Evolutionary conservation across 2,797 vertebrate species (phyloP), one percentile per base, ranked within the genome.

Genomic region (Dryobates pubescens): DNA sequence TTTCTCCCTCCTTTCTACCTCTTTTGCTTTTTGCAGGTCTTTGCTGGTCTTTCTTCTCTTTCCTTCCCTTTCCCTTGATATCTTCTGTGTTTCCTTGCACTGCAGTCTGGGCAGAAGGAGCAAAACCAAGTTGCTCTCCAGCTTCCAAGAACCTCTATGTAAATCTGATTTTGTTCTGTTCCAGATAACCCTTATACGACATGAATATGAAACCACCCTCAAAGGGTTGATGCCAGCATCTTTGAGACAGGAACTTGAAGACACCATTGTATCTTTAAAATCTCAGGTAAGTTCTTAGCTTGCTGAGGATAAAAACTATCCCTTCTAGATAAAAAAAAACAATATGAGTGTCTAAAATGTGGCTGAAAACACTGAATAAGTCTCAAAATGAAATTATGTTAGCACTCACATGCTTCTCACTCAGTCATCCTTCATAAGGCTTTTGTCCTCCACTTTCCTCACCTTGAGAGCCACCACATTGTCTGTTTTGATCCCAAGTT

Each of bases 241-340:
- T 86, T 92, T 99, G 74, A 97, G 98, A 88, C 98, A 98, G 94
- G 98, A 99, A 71, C 97, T 99, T 65, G 99, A 99, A 97, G 98
- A 99, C 95, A 99, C 98, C 91, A 99, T 99, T 96, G 91, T 96
- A 58, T 99, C 99, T 64, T 98, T 99, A 61, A 99, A 98, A 97
- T 98, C 98, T 92, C 99, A 99, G 99, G 99, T 99, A 98, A 96
- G 62, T 82, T 51, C 63, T 70, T 80, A 7, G 69, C 77, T 57
- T 65, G n/a, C 26, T 36, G 41, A 24, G 7, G 30, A 45, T 51
- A 41, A 86, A 77, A 43, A 2, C 2, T 17, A 3, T 16, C 8
- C 47, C 11, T 59, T 72, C 69, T 32, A 43, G 57, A 72, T 41
- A 67, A 51, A 84, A 70, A 65, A 54, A 49, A 49, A 12, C 20